Percentiles rank a stretch among this genome's conserved stretches.
These are phyloP conservation scores for Hoplodrina blanda DNA, from an alignment of 2,888 invertebrate species.

Conservation along the genomic window DNA sequence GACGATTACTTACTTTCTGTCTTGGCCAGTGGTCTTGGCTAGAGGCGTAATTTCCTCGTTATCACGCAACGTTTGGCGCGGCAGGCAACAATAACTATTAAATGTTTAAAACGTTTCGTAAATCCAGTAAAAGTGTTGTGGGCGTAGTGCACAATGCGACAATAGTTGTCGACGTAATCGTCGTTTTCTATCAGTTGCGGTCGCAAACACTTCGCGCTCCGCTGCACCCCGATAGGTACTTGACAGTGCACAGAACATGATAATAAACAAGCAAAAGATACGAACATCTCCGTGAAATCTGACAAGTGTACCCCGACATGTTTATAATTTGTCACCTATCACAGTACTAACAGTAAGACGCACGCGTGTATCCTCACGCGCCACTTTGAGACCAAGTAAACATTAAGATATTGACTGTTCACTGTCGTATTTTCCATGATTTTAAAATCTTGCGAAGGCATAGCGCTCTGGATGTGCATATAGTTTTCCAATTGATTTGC, in stretches of 20 bases:
- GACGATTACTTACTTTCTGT: conserved; percentile 66
- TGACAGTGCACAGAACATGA: conserved; percentile 68
- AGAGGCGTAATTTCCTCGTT: conserved; percentile 77
- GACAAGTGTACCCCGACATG: conserved; percentile 32
- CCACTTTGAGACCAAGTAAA: not conserved
- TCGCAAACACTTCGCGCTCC: conserved; percentile 85
- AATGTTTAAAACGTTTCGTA: conserved; percentile 85
- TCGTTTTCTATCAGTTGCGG: conserved; percentile 89
- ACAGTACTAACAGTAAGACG: not conserved
- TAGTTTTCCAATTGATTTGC: conserved; percentile 45
- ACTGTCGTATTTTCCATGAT: conserved; percentile 46
- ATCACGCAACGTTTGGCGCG: conserved; percentile 80
- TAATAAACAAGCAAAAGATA: conserved; percentile 60
- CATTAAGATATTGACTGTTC: conserved; percentile 24
- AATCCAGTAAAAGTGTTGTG: conserved; percentile 87
- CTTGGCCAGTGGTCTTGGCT: conserved; percentile 60
- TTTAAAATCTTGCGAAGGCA: conserved; percentile 50
- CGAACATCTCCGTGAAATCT: conserved; percentile 45
- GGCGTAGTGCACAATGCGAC: conserved; percentile 86
- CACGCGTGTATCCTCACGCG: conserved; percentile 10
- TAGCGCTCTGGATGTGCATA: conserved; percentile 58
- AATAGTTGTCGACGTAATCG: conserved; percentile 86
- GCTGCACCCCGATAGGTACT: conserved; percentile 72
- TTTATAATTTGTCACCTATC: conserved; percentile 28
- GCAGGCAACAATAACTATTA: conserved; percentile 76